Percentiles rank a stretch among this genome's conserved stretches.
Evolutionary conservation across 64 coral and sea anemone genomes (phyloP).

Genomic region (Acropora yongei): DNA sequence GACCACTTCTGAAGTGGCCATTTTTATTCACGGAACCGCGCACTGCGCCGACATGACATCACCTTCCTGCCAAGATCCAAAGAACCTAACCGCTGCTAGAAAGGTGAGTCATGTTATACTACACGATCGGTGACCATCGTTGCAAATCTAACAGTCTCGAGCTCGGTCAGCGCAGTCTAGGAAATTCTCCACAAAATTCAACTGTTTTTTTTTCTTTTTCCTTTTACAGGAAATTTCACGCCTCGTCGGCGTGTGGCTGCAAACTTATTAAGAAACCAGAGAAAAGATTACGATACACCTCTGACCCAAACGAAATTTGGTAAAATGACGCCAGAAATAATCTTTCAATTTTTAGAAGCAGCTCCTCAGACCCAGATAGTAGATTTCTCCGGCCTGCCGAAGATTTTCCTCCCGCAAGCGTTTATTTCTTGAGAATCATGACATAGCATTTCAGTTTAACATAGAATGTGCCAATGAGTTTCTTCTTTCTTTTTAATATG

Average conservation of each 20-base stretch:
- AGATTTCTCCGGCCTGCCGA: too few relatives aligned
- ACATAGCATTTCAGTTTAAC: too few relatives aligned
- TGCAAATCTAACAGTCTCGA: too few relatives aligned
- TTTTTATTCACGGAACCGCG: constrained; percentile 81
- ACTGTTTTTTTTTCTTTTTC: neutral
- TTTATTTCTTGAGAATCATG: too few relatives aligned
- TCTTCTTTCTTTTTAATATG: too few relatives aligned
- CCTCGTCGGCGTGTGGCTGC: neutral
- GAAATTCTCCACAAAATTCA: too few relatives aligned
- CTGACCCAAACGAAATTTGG: neutral
- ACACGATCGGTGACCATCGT: neutral
- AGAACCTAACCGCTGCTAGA: constrained; percentile 47
- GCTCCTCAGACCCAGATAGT: too few relatives aligned
- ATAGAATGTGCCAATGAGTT: too few relatives aligned
- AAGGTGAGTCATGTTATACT: constrained; percentile 23
- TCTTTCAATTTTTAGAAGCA: neutral
- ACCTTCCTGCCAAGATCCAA: constrained; percentile 53
- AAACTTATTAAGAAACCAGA: neutral
- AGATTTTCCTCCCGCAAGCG: too few relatives aligned
- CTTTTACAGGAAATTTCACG: constrained; percentile 18
- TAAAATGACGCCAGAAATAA: too few relatives aligned
- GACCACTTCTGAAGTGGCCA: constrained; percentile 53
- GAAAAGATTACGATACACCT: neutral
- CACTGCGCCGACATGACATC: constrained; percentile 81
- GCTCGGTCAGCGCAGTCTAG: too few relatives aligned